Evolutionary conservation across 2,888 invertebrate genomes (phyloP), one percentile per base, ranked within the genome.

Genomic region (Netelia fuscicornis): DNA sequence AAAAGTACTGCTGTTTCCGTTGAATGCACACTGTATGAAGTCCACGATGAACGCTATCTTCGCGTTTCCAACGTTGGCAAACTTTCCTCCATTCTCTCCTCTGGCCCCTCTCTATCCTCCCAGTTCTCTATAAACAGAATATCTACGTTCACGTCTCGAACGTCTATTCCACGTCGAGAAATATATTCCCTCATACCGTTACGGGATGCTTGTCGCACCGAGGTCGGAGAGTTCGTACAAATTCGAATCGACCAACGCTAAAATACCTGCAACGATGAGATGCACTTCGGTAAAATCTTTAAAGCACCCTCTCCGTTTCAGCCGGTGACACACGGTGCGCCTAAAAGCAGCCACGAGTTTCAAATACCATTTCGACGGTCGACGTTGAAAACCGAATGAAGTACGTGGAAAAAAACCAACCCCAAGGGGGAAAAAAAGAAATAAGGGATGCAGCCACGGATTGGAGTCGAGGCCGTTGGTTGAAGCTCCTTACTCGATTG

Each of bases 1-100:
- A 86, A 81, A 87, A 87, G 84, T 90, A 87, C 85, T 87, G 89
- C 86, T 86, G 76, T 11, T 68, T 23, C 52, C 44, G 44, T 68
- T 25, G 10, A 54, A 42, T 42, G 44, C 17, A 65, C 37, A 37
- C 23, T 44, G 10, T 44, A 54, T 30, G 23, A 64, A 71, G 60
- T 82, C 44, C 13, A 56, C 44, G 3, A 58, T 20, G 20, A 30
- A 54, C 58, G 48, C 20, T 60, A 67, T 67, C 68, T 54, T 1
- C 17, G 30, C 74, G 52, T 48, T 13, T 58, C 23, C 20, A 30
- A 20, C 20, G 20, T 42, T 8, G 42, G 30, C 30, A 23, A 44
- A 68, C 23, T 74, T 60, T 17, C n/a, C 11, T 74, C 60, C 25
- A 30, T 44, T 30, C 20, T 13, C 68, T 60, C 25, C 37, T 56